These are phyloP conservation scores for Erebia ligea DNA, from an alignment of 2,888 invertebrate genomes.

Conservation along the genomic window DNA sequence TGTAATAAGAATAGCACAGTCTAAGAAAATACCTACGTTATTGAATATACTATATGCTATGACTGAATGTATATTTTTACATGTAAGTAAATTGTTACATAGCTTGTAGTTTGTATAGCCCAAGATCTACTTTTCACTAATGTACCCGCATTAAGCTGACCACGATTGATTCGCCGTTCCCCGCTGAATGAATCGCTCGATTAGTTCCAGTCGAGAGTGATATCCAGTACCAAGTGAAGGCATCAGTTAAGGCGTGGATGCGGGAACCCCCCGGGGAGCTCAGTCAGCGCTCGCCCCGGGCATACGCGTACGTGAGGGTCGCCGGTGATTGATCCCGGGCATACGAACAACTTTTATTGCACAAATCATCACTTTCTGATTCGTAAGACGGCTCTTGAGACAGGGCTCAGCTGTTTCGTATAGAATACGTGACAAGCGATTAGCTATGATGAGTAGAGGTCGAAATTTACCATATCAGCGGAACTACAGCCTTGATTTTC, in stretches of 20 bases:
- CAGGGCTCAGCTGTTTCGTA: background rate
- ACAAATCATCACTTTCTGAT: conserved; percentile 4
- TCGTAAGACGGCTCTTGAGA: background rate
- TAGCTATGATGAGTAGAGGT: background rate
- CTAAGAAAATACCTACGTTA: too few species aligned
- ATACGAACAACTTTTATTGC: background rate
- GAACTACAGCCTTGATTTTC: too few species aligned
- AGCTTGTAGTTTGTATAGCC: too few species aligned
- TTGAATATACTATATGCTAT: too few species aligned
- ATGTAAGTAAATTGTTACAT: too few species aligned
- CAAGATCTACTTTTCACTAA: too few species aligned
- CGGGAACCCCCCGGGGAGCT: background rate
- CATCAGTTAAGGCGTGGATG: conserved; percentile 1
- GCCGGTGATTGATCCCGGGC: background rate
- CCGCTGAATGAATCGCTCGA: background rate
- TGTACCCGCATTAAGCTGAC: too few species aligned
- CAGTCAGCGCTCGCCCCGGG: background rate
- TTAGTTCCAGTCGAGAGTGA: background rate
- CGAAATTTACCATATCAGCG: too few species aligned
- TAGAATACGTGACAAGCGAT: background rate
- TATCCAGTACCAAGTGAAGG: background rate
- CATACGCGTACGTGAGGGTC: conserved; percentile 2
- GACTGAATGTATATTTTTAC: too few species aligned
- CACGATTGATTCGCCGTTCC: too few species aligned
- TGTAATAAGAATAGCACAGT: too few species aligned